Percentiles rank a stretch among this genome's conserved stretches.
These are phyloP conservation scores for Trematomus loennbergii DNA, from an alignment of 2,113 vertebrate genomes.

Conservation along the genomic window DNA sequence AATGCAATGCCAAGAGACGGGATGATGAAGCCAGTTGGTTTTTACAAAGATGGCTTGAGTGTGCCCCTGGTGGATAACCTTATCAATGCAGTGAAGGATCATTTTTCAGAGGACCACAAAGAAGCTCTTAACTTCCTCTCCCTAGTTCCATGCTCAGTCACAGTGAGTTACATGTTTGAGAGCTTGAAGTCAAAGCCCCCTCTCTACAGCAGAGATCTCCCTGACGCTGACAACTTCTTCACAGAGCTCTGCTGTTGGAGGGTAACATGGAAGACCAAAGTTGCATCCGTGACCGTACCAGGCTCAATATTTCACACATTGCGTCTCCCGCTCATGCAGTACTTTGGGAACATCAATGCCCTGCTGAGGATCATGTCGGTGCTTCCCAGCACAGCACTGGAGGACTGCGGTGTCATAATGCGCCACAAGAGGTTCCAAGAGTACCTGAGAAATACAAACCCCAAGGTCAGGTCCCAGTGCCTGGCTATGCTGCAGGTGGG, in stretches of 20 bases:
- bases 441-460: constrained; percentile 88
- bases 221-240: constrained; percentile 93
- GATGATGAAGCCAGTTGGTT: constrained; percentile 89
- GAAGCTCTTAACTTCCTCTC: constrained; percentile 96
- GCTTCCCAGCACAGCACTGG: constrained; percentile 91
- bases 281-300: constrained; percentile 93
- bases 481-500: constrained; percentile 89
- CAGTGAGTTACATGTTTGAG: constrained; percentile 87
- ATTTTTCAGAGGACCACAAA: constrained; percentile 96
- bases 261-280: constrained; percentile 97
- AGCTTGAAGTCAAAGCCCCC: constrained; percentile 93
- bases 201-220: constrained; percentile 92
- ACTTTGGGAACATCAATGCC: constrained; percentile 93
- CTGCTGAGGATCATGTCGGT: constrained; percentile 93
- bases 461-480: constrained; percentile 87
- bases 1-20: constrained; percentile 83
- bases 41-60: constrained; percentile 93
- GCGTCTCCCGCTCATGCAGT: constrained; percentile 93
- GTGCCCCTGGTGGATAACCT: constrained; percentile 92
- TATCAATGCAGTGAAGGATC: constrained; percentile 95
- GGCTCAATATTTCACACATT: constrained; percentile 93
- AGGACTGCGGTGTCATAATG: constrained; percentile 89
- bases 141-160: constrained; percentile 93
- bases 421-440: constrained; percentile 90
- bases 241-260: constrained; percentile 97